A percentile compares a stretch with the other conserved stretches of the same genome.
Evolutionary conservation across 2,888 invertebrate species (phyloP).

Genomic region (Ryuthela nishihirai): DNA sequence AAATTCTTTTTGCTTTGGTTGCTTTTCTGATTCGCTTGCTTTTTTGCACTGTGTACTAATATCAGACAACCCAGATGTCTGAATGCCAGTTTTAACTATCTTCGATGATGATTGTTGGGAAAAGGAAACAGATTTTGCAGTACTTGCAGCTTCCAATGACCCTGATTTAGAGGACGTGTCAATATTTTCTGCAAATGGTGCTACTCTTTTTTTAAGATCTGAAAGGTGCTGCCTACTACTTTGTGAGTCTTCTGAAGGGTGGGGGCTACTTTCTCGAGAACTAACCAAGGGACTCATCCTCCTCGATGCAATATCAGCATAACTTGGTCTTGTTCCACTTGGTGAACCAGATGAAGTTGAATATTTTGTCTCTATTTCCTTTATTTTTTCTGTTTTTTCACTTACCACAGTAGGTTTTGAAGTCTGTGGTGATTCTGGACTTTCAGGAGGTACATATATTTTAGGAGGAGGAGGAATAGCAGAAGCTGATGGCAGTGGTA

Average conservation of each 20-base stretch:
- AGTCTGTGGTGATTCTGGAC: constrained; percentile 12
- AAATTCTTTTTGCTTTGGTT: too few species aligned
- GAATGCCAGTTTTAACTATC: constrained; percentile 1
- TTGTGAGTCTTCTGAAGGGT: too few species aligned
- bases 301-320: constrained; percentile 18
- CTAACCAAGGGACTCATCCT: constrained; percentile 12
- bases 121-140: neutral
- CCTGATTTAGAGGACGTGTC: too few species aligned
- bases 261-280: neutral
- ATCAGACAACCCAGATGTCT: neutral
- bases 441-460: constrained; percentile 29
- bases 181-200: too few species aligned
- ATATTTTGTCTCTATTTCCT: constrained; percentile 3
- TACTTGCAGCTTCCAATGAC: too few species aligned
- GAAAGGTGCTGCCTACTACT: too few species aligned
- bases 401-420: neutral
- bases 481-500: constrained; percentile 29
- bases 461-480: constrained; percentile 33
- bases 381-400: constrained; percentile 3
- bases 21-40: too few species aligned
- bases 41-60: too few species aligned
- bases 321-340: constrained; percentile 5
- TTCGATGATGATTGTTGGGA: neutral
- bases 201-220: too few species aligned
- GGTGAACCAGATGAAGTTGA: constrained; percentile 4